These are phyloP conservation scores for Lasius platythorax DNA, from an alignment of 2,888 invertebrate genomes.

Conservation along the genomic window DNA sequence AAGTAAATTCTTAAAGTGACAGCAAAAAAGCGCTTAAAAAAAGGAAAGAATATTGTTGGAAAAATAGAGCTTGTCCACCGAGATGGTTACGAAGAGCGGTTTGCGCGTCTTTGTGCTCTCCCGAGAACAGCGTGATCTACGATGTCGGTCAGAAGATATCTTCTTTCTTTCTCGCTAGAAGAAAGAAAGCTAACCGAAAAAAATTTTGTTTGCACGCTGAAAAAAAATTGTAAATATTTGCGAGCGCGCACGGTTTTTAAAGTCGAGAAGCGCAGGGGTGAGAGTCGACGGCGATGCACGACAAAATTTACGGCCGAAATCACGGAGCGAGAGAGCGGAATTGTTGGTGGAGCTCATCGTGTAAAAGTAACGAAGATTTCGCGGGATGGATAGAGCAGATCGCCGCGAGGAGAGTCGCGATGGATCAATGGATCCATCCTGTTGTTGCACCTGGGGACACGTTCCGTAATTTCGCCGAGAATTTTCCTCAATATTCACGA, in stretches of 20 bases:
- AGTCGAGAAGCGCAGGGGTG: constrained; percentile 5
- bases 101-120: constrained; percentile 20
- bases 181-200: neutral
- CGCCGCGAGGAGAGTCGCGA: neutral
- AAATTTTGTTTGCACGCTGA: neutral
- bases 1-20: constrained; percentile 19
- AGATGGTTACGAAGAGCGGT: constrained; percentile 18
- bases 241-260: neutral
- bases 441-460: constrained; percentile 20
- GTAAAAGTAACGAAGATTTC: constrained; percentile 34
- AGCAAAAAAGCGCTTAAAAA: constrained; percentile 20
- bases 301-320: constrained; percentile 42
- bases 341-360: neutral
- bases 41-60: constrained; percentile 8
- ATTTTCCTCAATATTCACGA: constrained; percentile 22
- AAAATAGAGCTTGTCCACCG: constrained; percentile 20
- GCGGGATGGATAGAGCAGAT: neutral
- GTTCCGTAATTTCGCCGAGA: constrained; percentile 25
- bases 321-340: constrained; percentile 30
- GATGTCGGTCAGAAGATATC: neutral
- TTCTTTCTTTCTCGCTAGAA: neutral
- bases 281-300: neutral
- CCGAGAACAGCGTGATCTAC: constrained; percentile 17
- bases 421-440: constrained; percentile 24
- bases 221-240: constrained; percentile 30